phyloP scores from a whole-genome alignment of 2,888 invertebrate genomes.

The Rhaphigaster nebulosa region DNA sequence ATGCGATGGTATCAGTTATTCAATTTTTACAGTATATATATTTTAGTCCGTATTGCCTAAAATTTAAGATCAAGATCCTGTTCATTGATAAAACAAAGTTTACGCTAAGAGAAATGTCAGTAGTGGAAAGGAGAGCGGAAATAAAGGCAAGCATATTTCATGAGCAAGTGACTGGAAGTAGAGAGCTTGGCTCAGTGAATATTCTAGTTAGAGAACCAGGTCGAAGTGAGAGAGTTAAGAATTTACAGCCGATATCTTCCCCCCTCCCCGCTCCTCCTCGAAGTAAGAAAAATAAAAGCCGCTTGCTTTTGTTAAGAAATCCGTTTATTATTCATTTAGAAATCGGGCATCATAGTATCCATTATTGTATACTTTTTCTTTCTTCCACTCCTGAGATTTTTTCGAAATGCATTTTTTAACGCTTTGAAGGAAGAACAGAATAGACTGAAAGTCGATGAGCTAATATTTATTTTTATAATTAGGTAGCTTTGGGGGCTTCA shows the following conservation, averaged over 20 bases:
- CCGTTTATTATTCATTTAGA: constrained; percentile 20
- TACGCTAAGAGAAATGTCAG: constrained; percentile 4
- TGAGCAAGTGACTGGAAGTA: constrained; percentile 11
- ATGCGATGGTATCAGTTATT: no score
- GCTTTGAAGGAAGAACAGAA: not conserved
- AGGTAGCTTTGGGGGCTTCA: no score
- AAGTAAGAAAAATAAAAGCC: constrained; percentile 11
- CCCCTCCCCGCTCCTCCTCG: not conserved
- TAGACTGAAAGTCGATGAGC: not conserved
- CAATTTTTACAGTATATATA: no score
- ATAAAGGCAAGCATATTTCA: constrained; percentile 8
- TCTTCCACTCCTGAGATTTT: not conserved
- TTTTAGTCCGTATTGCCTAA: not conserved
- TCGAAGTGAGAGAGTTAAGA: constrained; percentile 39
- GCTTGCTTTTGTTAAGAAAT: not conserved
- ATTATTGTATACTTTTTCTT: constrained; percentile 1
- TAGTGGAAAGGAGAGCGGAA: not conserved
- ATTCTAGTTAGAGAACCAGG: constrained; percentile 27
- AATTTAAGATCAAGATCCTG: not conserved
- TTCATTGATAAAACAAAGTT: not conserved
- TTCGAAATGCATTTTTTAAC: not conserved
- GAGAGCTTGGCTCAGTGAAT: constrained; percentile 10
- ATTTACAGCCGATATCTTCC: constrained; percentile 35
- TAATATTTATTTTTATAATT: not conserved
- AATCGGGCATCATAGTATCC: not conserved